phyloP scores from a whole-genome alignment of 2,797 vertebrate species.

The Cossypha polioptera region DNA sequence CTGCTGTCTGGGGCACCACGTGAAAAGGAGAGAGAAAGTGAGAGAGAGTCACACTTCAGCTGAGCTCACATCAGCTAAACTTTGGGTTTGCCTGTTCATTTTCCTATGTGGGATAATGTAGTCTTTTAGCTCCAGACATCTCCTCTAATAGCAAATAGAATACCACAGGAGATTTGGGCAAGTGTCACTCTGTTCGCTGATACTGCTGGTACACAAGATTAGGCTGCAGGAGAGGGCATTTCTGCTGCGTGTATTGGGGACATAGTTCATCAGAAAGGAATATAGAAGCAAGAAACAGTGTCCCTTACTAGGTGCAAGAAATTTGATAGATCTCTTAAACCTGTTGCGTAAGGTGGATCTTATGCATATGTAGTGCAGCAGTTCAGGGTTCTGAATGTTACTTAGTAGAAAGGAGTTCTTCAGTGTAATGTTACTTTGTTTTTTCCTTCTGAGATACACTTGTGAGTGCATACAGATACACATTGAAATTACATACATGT shows the following conservation, averaged over 20 bases:
- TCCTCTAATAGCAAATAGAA: not conserved
- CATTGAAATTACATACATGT: not conserved
- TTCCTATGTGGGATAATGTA: not conserved
- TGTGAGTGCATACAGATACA: not conserved
- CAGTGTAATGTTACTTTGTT: not conserved
- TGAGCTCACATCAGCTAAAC: not conserved
- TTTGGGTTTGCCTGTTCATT: not conserved
- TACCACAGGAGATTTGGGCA: not conserved
- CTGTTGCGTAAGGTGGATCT: not conserved
- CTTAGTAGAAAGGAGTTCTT: not conserved
- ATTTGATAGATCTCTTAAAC: not conserved
- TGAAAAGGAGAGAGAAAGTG: not conserved
- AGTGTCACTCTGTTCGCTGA: not conserved
- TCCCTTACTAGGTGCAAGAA: not conserved
- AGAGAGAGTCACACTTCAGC: not conserved
- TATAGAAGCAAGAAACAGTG: not conserved
- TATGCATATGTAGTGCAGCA: not conserved
- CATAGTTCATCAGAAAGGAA: not conserved
- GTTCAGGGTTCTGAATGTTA: not conserved
- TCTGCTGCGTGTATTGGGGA: not conserved
- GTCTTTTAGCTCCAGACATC: not conserved
- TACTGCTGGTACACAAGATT: not conserved
- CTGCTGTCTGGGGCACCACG: not conserved
- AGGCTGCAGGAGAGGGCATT: not conserved
- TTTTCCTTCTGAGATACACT: not conserved